These are phyloP conservation scores for Oreochromis aureus DNA, from an alignment of 2,113 vertebrate species.

Conservation along the genomic window DNA sequence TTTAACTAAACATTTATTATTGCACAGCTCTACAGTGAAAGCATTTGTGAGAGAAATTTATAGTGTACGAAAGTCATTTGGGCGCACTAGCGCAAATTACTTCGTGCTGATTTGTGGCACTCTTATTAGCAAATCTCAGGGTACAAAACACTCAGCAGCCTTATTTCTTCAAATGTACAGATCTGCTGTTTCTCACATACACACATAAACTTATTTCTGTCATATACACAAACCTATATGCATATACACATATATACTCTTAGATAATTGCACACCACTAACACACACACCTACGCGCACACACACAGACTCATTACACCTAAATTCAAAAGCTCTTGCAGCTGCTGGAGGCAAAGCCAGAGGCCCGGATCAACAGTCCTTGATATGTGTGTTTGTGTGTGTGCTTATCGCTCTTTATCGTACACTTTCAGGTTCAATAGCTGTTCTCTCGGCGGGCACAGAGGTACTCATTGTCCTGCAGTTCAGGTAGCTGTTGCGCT, in stretches of 20 bases:
- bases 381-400: neutral
- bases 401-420: neutral
- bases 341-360: neutral
- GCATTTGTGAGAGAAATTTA: neutral
- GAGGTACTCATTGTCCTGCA: neutral
- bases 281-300: neutral
- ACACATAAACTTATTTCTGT: neutral
- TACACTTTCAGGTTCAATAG: neutral
- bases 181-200: neutral
- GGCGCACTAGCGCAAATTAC: neutral
- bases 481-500: neutral
- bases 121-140: neutral
- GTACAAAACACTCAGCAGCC: neutral
- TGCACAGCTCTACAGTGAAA: neutral
- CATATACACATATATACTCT: neutral
- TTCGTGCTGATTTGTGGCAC: neutral
- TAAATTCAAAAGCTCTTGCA: neutral
- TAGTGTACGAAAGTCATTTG: neutral
- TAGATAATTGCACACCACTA: neutral
- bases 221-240: neutral
- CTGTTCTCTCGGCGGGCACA: neutral
- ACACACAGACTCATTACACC: neutral
- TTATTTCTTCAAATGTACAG: neutral
- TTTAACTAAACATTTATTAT: neutral
- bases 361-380: neutral